Base-by-base conservation (phyloP, 2,888 invertebrate genomes). In the Lasius fuliginosus region DNA sequence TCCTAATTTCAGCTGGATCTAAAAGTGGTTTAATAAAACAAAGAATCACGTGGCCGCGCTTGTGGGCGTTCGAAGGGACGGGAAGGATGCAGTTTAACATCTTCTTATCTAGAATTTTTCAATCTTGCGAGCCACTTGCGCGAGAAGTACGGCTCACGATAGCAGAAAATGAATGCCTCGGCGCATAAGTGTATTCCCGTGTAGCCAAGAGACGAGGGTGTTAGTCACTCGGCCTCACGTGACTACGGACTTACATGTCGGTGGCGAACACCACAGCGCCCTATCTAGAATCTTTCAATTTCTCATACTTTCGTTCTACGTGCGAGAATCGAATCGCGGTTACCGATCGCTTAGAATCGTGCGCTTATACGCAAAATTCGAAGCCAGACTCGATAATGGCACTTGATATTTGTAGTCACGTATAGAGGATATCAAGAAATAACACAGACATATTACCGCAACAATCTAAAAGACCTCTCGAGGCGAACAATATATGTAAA, bases 231-330 rank as follows among this genome's bases (percentile, higher is more conserved):
- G 92, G 91, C 90, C 92, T 94, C 93, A 93, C 93, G 93, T 92
- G 93, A 93, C 92, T 92, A 81, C 85, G 90, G 84, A 88, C 90
- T 90, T 87, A 90, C 90, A 88, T 85, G 88, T 88, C 90, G 77
- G 71, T 58, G 74, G 84, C 77, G 62, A 88, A 81, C 75, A 74
- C 85, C 76, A 58, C 84, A 40, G 40, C 68, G 79, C 83, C 84
- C 88, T 94, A 93, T 93, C 93, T 92, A 76, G 86, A 91, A 94
- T 93, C 94, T 94, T 94, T 93, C 93, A 93, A 94, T 94, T 93
- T 92, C 92, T 93, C 92, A 92, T 92, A 92, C 91, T 91, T 92
- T 90, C 88, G 83, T 67, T 42, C 73, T 46, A 68, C 42, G 65
- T 58, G 79, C 42, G 75, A 79, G 84, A 89, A 90, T 90, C 89